Evolutionary conservation across 2,888 invertebrate species (phyloP), one percentile per base, ranked within the genome.

Genomic region (Pediacus dermestoides): DNA sequence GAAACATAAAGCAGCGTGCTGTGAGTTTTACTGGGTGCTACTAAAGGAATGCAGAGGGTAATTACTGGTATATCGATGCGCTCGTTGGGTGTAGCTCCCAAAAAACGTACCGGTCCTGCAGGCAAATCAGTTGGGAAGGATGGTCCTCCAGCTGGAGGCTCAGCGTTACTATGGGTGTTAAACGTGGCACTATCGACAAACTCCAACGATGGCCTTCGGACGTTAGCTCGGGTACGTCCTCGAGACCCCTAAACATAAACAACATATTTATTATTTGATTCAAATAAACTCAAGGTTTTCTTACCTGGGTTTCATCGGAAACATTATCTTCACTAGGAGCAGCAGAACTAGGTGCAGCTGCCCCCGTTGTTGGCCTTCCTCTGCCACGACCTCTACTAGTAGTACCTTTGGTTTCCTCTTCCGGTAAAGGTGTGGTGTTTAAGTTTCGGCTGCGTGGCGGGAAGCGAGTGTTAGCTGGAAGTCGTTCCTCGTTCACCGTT

Each of bases 401-500:
- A 62, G 64, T 48, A 3, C 48, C 41, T 42, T 58, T 57, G 18
- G 53, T 50, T 45, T 61, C 64, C 46, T 67, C 67, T 38, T 62
- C 60, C 16, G 64, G 61, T 31, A 63, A 36, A 16, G 77, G 75
- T 23, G 78, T 76, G 12, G 77, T 75, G 48, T 72, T 72, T 52
- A 70, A 66, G 68, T 67, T 79, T 35, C 71, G 72, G 52, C 81
- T 79, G 40, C 83, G 81, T 27, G 86, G 85, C 44, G 88, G 88
- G 67, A 88, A 89, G 48, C 89, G 80, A n/a, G 89, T 88, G 59
- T 83, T 87, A n/a, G 81, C 78, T 1, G 89, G 89, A 46, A 89
- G 69, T 52, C 88, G 68, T 54, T 77, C 77, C 53, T 77, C 75
- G 37, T 70, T 71, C 16, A 74, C 69, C 30, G 72, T 72, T 48